phyloP scores from a whole-genome alignment of 1,140 invertebrate species.

The Sarcophaga bullata region DNA sequence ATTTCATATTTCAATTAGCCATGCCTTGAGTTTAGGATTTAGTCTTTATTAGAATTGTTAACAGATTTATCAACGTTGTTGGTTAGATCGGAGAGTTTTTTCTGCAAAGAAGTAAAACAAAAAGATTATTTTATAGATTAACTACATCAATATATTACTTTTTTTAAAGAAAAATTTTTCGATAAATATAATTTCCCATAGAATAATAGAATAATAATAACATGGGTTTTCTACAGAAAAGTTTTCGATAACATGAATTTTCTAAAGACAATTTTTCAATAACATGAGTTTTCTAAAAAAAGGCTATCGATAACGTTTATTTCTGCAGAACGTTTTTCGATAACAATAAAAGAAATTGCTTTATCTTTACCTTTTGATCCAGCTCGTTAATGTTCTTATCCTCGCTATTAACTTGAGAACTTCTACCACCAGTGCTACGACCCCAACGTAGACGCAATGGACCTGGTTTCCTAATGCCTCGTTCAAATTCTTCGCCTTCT shows the following conservation, averaged over 20 bases:
- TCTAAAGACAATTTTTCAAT: no score
- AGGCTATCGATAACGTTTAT: no score
- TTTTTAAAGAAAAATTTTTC: neutral
- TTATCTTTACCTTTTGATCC: conserved; percentile 35
- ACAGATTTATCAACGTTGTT: conserved; percentile 31
- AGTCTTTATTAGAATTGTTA: conserved; percentile 29
- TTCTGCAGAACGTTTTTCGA: no score
- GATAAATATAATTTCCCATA: neutral
- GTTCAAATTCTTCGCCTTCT: conserved; percentile 52
- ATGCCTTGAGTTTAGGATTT: conserved; percentile 28
- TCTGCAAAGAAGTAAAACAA: neutral
- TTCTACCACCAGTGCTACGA: conserved; percentile 56
- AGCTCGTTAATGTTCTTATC: conserved; percentile 30
- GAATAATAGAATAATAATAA: conserved; percentile 18
- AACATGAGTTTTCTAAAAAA: no score
- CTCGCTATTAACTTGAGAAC: neutral
- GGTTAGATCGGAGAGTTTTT: neutral
- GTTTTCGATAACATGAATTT: no score
- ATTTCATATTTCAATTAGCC: conserved; percentile 5
- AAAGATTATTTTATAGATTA: neutral
- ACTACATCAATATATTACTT: neutral
- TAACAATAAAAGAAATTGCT: neutral
- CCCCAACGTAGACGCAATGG: conserved; percentile 61
- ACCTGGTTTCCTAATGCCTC: conserved; percentile 56
- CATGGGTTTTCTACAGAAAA: no score